These are phyloP conservation scores for Psilopogon haemacephalus DNA, from an alignment of 2,113 vertebrate genomes.

Conservation along the genomic window DNA sequence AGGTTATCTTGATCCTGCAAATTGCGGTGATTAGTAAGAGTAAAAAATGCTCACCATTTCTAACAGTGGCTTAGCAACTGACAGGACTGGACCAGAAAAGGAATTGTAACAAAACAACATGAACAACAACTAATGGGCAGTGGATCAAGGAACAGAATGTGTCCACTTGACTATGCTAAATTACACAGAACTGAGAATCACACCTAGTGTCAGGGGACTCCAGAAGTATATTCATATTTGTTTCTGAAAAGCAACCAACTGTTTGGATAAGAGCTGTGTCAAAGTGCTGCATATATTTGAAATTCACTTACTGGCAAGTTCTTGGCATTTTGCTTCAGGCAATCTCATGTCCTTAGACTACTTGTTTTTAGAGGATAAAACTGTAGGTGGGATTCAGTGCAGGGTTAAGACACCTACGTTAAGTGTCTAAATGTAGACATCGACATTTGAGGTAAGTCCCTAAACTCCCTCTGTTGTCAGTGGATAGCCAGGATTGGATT, in stretches of 20 bases:
- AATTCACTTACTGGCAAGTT: slow-evolving; percentile 25
- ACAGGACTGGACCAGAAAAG: background rate
- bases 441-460: background rate
- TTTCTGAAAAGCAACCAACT: slow-evolving; percentile 25
- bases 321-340: slow-evolving; percentile 28
- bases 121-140: background rate
- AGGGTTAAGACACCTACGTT: slow-evolving; percentile 34
- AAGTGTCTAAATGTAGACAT: slow-evolving; percentile 46
- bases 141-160: background rate
- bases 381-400: slow-evolving; percentile 3
- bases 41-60: background rate
- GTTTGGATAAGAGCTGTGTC: slow-evolving; percentile 24
- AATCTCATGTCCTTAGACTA: slow-evolving; percentile 26
- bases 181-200: background rate
- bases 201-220: background rate
- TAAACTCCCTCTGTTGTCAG: background rate
- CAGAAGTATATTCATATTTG: background rate
- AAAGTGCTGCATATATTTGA: slow-evolving; percentile 23
- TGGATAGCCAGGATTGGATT: background rate
- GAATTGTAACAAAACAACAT: background rate
- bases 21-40: background rate
- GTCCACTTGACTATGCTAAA: background rate
- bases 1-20: background rate
- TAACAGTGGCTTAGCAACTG: background rate
- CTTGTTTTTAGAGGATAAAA: slow-evolving; percentile 1